Base-by-base conservation (phyloP, 2,888 invertebrate species). In the Nemotelus nigrinus region DNA sequence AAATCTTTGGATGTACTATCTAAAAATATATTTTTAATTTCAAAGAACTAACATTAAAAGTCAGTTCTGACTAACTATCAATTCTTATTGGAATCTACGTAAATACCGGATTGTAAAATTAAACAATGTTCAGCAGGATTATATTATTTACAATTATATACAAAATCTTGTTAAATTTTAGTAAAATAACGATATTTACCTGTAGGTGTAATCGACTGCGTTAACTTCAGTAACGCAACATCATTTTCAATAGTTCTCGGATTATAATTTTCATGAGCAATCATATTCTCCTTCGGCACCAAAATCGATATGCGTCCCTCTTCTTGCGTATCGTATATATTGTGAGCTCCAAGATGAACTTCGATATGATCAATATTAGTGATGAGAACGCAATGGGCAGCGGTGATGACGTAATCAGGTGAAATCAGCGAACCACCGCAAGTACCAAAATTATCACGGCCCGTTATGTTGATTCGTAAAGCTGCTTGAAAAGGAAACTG, bases 401-500 rank as follows among this genome's bases (percentile, higher is more conserved):
- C 78, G 25, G 76, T 78, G 25, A 78, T n/a, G 39, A 76, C 64
- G 25, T 70, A 71, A 48, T 72, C 60, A 3, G 48, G 45, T n/a
- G 78, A 53, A 47, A 78, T 77, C 6, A 78, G 39, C 7, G 72
- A 48, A 6, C 76, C 78, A 60, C 78, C 78, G 45, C 78, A 78
- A 53, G 60, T 76, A 41, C 57, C 55, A 45, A 67, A 39, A 8
- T 2, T 43, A 7, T 39, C 41, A 60, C 60, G 60, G 5, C 41
- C 39, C 3, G 53, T 3, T 3, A 55, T 4, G 10, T 25, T 57
- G 0, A 64, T 45, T 2, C 48, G 3, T 44, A 76, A 44, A 6
- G 64, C 72, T 4, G 64, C 79, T 71, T 80, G 80, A 65, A 78
- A 79, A 1, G 80, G 80, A 60, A 80, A 79, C 53, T 79, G 78